These are phyloP conservation scores for Colostygia pectinataria DNA, from an alignment of 2,888 invertebrate species.

Conservation along the genomic window DNA sequence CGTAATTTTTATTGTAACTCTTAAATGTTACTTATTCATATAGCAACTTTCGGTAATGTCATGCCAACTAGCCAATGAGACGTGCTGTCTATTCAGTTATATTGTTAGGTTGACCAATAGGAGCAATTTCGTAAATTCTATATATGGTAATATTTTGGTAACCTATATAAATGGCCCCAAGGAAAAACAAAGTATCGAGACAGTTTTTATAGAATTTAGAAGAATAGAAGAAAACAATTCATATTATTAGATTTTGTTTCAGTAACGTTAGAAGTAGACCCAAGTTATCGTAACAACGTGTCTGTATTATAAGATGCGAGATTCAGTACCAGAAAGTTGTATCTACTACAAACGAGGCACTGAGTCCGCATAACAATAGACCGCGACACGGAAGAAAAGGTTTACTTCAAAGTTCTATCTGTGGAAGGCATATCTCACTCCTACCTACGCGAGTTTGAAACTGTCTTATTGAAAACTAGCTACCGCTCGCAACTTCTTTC, in stretches of 20 bases:
- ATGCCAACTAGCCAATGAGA: constrained; percentile 11
- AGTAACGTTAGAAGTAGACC: neutral
- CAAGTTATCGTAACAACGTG: constrained; percentile 24
- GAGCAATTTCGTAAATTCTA: neutral
- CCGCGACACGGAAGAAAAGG: constrained; percentile 23
- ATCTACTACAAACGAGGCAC: constrained; percentile 33
- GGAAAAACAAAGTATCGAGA: too few species aligned
- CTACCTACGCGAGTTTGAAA: neutral
- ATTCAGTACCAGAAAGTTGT: constrained; percentile 39
- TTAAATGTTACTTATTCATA: constrained; percentile 43
- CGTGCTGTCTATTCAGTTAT: constrained; percentile 10
- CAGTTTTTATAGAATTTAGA: too few species aligned
- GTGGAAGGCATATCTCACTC: neutral
- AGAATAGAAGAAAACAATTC: too few species aligned
- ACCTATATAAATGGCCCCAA: too few species aligned
- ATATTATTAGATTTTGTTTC: too few species aligned
- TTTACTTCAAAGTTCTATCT: neutral
- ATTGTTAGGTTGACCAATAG: neutral
- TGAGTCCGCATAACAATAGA: constrained; percentile 49
- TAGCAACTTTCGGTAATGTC: constrained; percentile 16
- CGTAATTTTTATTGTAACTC: constrained; percentile 64
- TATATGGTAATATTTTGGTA: too few species aligned
- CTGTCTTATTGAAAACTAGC: too few species aligned
- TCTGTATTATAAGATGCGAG: constrained; percentile 21
- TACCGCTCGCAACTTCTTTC: too few species aligned